phyloP scores from a whole-genome alignment of 1,140 invertebrate genomes.

The Platorchestia sp. region DNA sequence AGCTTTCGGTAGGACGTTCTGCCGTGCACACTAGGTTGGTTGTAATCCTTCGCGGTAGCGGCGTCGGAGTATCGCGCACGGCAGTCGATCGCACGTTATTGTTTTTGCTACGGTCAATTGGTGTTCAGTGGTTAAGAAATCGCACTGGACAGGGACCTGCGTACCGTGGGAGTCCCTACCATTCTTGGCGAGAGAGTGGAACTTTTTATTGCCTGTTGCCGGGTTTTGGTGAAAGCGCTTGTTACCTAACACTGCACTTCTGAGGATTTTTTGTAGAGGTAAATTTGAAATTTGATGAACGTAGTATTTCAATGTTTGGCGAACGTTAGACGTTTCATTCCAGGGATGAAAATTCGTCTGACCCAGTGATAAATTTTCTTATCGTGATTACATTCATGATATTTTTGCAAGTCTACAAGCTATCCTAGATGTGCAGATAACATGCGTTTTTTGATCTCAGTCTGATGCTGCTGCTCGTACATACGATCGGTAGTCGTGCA shows the following conservation, averaged over 20 bases:
- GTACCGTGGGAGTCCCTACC: conserved; percentile 17
- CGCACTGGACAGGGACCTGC: conserved; percentile 1
- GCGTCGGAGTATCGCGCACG: not conserved
- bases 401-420: not conserved
- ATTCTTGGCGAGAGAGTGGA: conserved; percentile 1
- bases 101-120: conserved; percentile 47
- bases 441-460: not conserved
- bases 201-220: conserved; percentile 22
- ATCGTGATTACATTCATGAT: not conserved
- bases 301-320: not conserved
- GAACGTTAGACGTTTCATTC: not conserved
- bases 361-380: not conserved
- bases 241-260: not conserved
- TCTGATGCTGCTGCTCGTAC: not conserved
- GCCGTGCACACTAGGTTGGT: not conserved
- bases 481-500: not conserved
- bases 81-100: not conserved
- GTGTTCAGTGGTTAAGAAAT: conserved; percentile 33
- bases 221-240: not conserved
- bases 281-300: not conserved
- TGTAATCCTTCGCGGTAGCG: not conserved
- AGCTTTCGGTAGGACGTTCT: not conserved
- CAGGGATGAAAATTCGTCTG: not conserved
- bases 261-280: not conserved
- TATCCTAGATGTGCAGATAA: not conserved